phyloP scores from a whole-genome alignment of 2,113 vertebrate species.

The Corynorhinus townsendii region DNA sequence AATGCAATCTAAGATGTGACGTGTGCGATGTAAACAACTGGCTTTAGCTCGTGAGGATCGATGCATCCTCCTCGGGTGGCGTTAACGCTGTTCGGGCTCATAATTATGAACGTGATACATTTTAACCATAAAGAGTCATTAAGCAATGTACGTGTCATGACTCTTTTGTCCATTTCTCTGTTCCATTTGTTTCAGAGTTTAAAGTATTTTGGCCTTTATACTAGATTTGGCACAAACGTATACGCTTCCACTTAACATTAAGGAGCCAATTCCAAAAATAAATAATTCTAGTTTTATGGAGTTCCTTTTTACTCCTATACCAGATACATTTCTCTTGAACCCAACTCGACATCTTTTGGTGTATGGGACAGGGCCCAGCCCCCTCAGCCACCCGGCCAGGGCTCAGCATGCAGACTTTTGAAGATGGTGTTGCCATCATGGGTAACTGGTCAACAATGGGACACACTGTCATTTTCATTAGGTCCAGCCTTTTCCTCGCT shows the following conservation, averaged over 20 bases:
- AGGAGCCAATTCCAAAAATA: not conserved
- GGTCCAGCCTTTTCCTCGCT: not conserved
- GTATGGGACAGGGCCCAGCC: no score
- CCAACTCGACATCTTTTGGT: no score
- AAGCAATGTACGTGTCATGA: not conserved
- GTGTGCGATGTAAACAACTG: not conserved
- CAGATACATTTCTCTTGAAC: not conserved
- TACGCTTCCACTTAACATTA: not conserved
- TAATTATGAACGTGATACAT: not conserved
- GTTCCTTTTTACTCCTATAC: not conserved
- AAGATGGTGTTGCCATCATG: not conserved
- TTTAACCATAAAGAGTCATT: not conserved
- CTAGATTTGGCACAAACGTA: not conserved
- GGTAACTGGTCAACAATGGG: not conserved
- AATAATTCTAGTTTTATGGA: not conserved
- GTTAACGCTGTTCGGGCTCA: not conserved
- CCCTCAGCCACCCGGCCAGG: no score
- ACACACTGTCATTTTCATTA: not conserved
- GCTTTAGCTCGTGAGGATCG: not conserved
- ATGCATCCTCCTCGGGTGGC: not conserved
- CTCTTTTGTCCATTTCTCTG: not conserved
- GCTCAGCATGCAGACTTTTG: not conserved
- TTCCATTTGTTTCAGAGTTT: not conserved
- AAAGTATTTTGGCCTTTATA: not conserved
- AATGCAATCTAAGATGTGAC: not conserved